Base-by-base conservation (phyloP, 2,113 vertebrate species). In the Poecile atricapillus region DNA sequence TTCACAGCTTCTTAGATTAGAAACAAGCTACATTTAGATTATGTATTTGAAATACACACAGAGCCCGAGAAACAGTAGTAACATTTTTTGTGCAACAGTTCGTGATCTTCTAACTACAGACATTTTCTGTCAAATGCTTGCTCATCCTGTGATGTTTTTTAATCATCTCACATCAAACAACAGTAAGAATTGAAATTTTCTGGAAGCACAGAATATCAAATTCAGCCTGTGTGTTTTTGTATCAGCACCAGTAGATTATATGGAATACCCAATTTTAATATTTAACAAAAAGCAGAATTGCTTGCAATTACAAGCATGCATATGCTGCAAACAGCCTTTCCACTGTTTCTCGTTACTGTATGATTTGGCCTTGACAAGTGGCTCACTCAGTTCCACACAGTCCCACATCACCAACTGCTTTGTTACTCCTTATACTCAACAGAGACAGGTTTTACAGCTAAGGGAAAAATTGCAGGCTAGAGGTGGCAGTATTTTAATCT, bases 11-110 rank as follows among this genome's bases (percentile, higher is more conserved):
- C 71, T 83, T 50, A 75, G 8, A 86, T 84, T 41, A 90, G 64
- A 95, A 93, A 88, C 25, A 95, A 87, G 35, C 43, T 80, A 71
- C 23, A 41, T 92, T 93, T 84, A 84, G 43, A 74, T 85, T 41
- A 87, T 16, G 21, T 17, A 31, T 46, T 18, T 68, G 41, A 94
- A 92, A 94, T 46, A 75, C 33, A 83, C 43, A 71, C 11, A 56
- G 53, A 33, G 21, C 30, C n/a, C 52, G 84, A 79, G 49, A 80
- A 85, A 83, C 8, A 90, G 33, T 5, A 84, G 22, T n/a, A 79
- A 46, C 28, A 12, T 49, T 71, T 81, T 41, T 58, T 35, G 23
- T 58, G 37, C 55, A 71, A 64, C n/a, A 63, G 33, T 64, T 93
- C 18, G 3, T 21, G 21, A 82, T 56, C 41, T 39, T 70, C 31